phyloP scores from a whole-genome alignment of 2,888 invertebrate genomes.

The Synanthedon formicaeformis region DNA sequence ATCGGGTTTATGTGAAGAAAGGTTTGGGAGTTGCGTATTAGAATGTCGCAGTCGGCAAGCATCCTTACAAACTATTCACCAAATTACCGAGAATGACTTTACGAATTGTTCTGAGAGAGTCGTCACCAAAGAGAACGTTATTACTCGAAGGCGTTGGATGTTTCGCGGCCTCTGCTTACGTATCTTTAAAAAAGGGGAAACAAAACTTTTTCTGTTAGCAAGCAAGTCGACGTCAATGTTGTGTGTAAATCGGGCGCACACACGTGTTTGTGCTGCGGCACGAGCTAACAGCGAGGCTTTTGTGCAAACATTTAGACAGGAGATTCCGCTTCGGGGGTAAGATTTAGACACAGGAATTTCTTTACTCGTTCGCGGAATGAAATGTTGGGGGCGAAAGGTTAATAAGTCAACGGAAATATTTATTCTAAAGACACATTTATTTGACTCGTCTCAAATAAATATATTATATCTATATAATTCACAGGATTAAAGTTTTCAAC shows the following conservation, averaged over 20 bases:
- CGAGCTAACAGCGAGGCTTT: conserved; percentile 24
- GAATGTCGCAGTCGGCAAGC: too few species aligned
- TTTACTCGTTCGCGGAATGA: conserved; percentile 17
- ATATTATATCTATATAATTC: too few species aligned
- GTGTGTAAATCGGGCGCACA: conserved; percentile 10
- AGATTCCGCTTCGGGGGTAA: conserved; percentile 22
- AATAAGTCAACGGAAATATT: neutral
- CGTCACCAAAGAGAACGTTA: too few species aligned
- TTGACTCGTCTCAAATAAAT: neutral
- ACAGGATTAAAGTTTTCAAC: too few species aligned
- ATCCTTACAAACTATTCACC: too few species aligned
- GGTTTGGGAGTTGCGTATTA: too few species aligned
- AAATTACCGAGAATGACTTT: too few species aligned
- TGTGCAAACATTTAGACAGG: conserved; percentile 36
- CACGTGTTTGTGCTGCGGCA: conserved; percentile 14
- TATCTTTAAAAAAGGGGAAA: conserved; percentile 11
- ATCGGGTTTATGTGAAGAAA: too few species aligned
- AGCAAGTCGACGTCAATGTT: conserved; percentile 20
- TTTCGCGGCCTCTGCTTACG: neutral
- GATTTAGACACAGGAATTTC: conserved; percentile 17
- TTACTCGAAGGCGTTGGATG: too few species aligned
- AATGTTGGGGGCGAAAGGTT: neutral
- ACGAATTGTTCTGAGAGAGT: too few species aligned
- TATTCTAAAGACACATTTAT: neutral
- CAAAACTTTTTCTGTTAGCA: conserved; percentile 16